phyloP scores from a whole-genome alignment of 2,888 invertebrate species.

The Microctonus aethiopoides region DNA sequence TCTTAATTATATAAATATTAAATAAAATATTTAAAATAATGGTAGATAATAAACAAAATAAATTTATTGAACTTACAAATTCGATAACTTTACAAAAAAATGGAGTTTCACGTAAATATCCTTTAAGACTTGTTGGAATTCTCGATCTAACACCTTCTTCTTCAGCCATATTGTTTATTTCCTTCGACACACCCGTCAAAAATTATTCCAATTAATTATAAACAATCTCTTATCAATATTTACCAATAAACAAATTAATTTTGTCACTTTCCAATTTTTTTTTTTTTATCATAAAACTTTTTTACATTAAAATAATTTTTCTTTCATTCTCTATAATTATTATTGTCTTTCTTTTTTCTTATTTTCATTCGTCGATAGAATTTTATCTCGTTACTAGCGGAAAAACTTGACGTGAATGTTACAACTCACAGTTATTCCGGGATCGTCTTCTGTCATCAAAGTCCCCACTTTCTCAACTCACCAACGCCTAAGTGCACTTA shows the following conservation, averaged over 20 bases:
- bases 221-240: no score
- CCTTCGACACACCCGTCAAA: background rate
- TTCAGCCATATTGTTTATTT: slow-evolving; percentile 47
- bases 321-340: background rate
- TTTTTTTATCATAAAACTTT: background rate
- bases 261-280: background rate
- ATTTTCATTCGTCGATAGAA: background rate
- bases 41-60: background rate
- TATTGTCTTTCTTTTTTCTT: background rate
- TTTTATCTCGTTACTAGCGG: background rate
- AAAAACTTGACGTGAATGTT: slow-evolving; percentile 31
- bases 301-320: background rate
- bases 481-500: slow-evolving; percentile 53
- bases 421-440: slow-evolving; percentile 23
- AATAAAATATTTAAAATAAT: no score
- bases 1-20: no score
- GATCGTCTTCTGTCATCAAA: slow-evolving; percentile 28
- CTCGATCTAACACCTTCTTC: slow-evolving; percentile 39
- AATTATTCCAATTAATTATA: no score
- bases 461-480: slow-evolving; percentile 48
- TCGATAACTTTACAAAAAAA: slow-evolving; percentile 70
- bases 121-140: slow-evolving; percentile 44
- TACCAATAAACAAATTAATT: background rate
- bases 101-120: slow-evolving; percentile 50
- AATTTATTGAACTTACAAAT: slow-evolving; percentile 69